A percentile compares a stretch with the other conserved stretches of the same genome.
These are phyloP conservation scores for Melitaea athalia DNA, from an alignment of 2,888 invertebrate genomes.

Conservation along the genomic window DNA sequence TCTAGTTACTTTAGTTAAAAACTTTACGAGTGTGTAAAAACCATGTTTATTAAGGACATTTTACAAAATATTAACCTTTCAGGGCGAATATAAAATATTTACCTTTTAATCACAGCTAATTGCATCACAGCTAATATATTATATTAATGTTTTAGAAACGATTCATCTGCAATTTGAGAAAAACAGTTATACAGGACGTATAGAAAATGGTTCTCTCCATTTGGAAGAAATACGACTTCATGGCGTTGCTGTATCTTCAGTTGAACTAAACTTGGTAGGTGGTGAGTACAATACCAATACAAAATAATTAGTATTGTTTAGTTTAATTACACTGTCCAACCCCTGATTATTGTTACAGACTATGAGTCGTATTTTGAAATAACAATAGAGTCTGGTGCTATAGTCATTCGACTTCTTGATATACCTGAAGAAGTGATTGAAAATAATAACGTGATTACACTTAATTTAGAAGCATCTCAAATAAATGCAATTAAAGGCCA, in stretches of 20 bases:
- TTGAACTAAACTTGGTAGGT: conserved; percentile 13
- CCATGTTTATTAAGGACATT: too few relatives aligned
- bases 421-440: conserved; percentile 16
- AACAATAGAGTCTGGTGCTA: not conserved
- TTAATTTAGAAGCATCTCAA: conserved; percentile 40
- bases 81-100: not conserved
- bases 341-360: conserved; percentile 12
- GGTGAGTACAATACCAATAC: not conserved
- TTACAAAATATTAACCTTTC: too few relatives aligned
- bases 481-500: conserved; percentile 38
- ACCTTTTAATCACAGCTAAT: too few relatives aligned
- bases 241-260: not conserved
- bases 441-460: conserved; percentile 35
- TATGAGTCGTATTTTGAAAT: conserved; percentile 17
- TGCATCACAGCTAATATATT: too few relatives aligned
- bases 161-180: conserved; percentile 38
- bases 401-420: conserved; percentile 15
- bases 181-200: conserved; percentile 41
- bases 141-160: conserved; percentile 27
- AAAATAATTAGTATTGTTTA: not conserved
- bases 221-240: conserved; percentile 34
- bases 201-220: conserved; percentile 38
- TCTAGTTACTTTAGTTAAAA: too few relatives aligned
- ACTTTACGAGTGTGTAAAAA: too few relatives aligned
- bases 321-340: not conserved